Evolutionary conservation across 2,113 vertebrate genomes (phyloP).

Genomic region (Leucopsar rothschildi): DNA sequence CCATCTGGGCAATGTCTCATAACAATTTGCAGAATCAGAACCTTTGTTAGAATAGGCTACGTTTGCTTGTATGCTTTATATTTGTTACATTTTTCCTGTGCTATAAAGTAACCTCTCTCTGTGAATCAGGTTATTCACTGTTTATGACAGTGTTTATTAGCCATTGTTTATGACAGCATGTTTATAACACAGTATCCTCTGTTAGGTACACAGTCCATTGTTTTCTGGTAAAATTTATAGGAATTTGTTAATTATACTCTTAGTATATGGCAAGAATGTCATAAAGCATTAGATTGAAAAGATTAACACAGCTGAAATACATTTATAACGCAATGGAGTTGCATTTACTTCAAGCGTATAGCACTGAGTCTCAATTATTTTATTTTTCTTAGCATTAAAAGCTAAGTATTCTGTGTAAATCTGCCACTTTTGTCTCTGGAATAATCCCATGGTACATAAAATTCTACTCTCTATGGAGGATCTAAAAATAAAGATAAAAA

Average conservation of each 20-base stretch:
- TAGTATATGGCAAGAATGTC: neutral
- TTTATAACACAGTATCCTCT: neutral
- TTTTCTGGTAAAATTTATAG: neutral
- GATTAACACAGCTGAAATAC: neutral
- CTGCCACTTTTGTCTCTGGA: neutral
- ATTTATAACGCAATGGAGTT: neutral
- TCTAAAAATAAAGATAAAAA: neutral
- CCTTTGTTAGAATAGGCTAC: neutral
- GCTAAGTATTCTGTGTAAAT: neutral
- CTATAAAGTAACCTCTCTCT: neutral
- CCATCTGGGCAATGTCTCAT: rapidly evolving
- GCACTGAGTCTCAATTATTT: neutral
- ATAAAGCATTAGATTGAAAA: neutral
- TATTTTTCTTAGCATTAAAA: neutral
- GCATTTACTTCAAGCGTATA: neutral
- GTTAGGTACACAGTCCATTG: neutral
- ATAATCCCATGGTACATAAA: neutral
- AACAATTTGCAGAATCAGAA: neutral
- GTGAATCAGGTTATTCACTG: neutral
- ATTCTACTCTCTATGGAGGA: neutral
- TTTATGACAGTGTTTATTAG: neutral
- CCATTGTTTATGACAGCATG: neutral
- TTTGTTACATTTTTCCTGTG: neutral
- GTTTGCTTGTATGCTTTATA: neutral
- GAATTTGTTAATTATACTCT: neutral